These are phyloP conservation scores for Cranoglanis bouderius DNA, from an alignment of 2,113 vertebrate genomes.

Conservation along the genomic window DNA sequence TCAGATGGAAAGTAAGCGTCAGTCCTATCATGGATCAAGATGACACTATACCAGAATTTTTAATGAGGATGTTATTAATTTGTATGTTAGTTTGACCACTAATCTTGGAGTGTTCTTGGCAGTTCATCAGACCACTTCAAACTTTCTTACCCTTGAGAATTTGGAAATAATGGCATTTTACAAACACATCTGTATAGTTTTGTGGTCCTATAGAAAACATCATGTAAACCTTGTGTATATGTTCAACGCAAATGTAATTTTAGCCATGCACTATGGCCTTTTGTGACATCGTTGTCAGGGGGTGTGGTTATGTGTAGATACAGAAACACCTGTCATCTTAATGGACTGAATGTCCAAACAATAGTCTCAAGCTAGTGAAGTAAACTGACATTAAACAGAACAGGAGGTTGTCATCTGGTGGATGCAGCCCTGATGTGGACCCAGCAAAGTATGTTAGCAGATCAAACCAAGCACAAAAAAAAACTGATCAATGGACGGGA, in stretches of 20 bases:
- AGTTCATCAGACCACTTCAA: constrained; percentile 46
- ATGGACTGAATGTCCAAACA: not conserved
- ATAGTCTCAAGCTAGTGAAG: not conserved
- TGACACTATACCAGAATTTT: too few species aligned
- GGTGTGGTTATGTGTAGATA: not conserved
- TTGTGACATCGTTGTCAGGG: not conserved
- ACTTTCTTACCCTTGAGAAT: constrained; percentile 5
- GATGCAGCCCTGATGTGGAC: not conserved
- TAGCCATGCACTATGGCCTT: not conserved
- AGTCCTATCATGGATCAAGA: too few species aligned
- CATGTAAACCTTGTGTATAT: not conserved
- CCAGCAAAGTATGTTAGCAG: not conserved
- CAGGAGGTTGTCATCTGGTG: not conserved
- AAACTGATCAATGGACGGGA: not conserved
- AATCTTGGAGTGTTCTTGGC: constrained; percentile 34
- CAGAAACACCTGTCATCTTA: not conserved
- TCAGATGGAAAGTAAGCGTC: too few species aligned
- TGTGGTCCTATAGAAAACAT: not conserved
- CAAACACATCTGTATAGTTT: not conserved
- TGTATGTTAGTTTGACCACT: not conserved
- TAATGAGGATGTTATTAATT: too few species aligned
- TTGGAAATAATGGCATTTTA: not conserved
- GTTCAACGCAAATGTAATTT: not conserved
- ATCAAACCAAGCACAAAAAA: not conserved
- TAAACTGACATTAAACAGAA: not conserved